Percentiles rank a stretch among this genome's conserved stretches.
phyloP scores from a whole-genome alignment of 2,797 vertebrate species.

The Siniperca obscura region DNA sequence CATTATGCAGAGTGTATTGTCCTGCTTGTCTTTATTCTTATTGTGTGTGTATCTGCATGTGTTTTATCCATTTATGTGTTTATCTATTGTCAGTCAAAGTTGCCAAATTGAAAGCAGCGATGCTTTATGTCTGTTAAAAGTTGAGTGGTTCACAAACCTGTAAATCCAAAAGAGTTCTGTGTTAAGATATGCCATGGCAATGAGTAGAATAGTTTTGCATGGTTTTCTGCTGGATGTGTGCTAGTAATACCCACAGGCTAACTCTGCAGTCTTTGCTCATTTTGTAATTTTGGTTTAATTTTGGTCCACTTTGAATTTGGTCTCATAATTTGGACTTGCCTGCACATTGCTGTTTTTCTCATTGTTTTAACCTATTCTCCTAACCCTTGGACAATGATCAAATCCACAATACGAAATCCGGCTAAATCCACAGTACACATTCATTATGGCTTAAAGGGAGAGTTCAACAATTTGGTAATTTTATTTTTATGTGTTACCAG shows the following conservation, averaged over 20 bases:
- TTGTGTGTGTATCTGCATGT: slow-evolving; percentile 37
- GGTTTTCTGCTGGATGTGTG: slow-evolving; percentile 3
- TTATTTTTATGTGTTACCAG: background rate
- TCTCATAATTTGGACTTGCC: background rate
- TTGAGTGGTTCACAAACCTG: background rate
- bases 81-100: background rate
- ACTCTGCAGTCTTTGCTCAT: background rate
- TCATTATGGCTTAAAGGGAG: background rate
- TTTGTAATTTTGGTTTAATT: background rate
- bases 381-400: background rate
- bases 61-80: background rate
- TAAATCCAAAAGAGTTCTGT: background rate
- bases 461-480: background rate
- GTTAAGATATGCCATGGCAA: background rate
- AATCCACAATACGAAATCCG: background rate
- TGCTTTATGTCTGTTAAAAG: background rate
- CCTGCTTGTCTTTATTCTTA: background rate
- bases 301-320: background rate
- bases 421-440: background rate
- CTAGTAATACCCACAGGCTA: background rate
- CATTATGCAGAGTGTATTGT: slow-evolving; percentile 14
- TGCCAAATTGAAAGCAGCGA: background rate
- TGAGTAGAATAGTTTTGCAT: slow-evolving; percentile 15
- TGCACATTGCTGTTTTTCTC: background rate
- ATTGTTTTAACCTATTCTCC: background rate